These are phyloP conservation scores for Drosophila mayaguana DNA, from an alignment of 2,888 invertebrate genomes.

Conservation along the genomic window DNA sequence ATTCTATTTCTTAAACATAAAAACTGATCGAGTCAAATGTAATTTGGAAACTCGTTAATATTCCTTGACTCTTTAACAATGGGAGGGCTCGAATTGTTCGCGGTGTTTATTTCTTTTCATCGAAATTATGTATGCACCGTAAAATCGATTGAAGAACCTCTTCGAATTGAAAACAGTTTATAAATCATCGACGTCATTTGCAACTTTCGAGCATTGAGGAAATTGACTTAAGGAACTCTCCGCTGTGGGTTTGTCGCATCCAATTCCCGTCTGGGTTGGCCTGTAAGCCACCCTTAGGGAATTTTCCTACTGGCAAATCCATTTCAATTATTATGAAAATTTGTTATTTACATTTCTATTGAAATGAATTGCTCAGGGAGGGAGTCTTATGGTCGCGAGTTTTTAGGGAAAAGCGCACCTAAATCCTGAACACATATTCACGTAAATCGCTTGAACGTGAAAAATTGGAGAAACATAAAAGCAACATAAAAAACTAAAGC, in stretches of 20 bases:
- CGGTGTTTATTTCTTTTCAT: conserved; percentile 28
- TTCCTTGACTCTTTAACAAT: conserved; percentile 2
- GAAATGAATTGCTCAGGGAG: conserved; percentile 71
- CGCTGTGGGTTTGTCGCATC: conserved; percentile 69
- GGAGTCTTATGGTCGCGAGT: neutral
- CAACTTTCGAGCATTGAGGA: conserved; percentile 51
- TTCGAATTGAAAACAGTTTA: conserved; percentile 63
- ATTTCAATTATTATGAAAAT: conserved; percentile 82
- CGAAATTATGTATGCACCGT: conserved; percentile 59
- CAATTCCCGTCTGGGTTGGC: conserved; percentile 44
- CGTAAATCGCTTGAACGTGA: conserved; percentile 45
- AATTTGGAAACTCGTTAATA: neutral
- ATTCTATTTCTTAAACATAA: neutral
- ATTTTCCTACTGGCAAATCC: conserved; percentile 42
- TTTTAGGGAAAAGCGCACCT: conserved; percentile 46
- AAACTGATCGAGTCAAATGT: neutral
- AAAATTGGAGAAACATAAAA: conserved; percentile 75
- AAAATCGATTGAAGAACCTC: conserved; percentile 64
- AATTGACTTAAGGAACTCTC: conserved; percentile 46
- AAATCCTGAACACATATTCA: conserved; percentile 23
- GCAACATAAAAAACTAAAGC: conserved; percentile 53
- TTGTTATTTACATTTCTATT: conserved; percentile 83
- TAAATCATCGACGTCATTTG: conserved; percentile 65
- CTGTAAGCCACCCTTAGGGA: conserved; percentile 35
- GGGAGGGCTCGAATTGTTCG: conserved; percentile 14